phyloP scores from a whole-genome alignment of 2,113 vertebrate species.

The Sylvilagus bachmani region DNA sequence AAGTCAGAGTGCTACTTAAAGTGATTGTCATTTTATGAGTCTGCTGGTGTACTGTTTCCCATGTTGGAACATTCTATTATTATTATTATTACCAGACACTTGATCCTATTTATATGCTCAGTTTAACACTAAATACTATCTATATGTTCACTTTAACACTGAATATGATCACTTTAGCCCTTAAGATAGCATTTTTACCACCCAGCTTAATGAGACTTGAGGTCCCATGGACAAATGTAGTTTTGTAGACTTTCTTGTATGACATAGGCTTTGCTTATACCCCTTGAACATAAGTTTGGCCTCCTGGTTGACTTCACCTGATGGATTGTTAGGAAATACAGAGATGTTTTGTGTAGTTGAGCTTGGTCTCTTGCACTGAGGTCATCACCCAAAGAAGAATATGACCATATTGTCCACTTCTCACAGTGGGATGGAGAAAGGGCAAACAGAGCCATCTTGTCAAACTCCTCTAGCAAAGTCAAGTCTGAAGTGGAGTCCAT shows the following conservation, averaged over 20 bases:
- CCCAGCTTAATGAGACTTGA: too few species aligned
- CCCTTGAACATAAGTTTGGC: background rate
- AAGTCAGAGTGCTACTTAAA: too few species aligned
- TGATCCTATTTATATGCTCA: too few species aligned
- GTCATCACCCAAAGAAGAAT: background rate
- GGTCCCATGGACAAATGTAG: background rate
- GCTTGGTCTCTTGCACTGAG: background rate
- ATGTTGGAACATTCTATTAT: too few species aligned
- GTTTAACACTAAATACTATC: too few species aligned
- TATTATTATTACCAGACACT: too few species aligned
- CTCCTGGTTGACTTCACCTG: background rate
- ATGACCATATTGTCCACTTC: background rate
- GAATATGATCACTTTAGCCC: too few species aligned
- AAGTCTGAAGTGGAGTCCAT: background rate
- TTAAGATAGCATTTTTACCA: too few species aligned
- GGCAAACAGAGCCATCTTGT: background rate
- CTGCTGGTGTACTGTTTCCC: too few species aligned
- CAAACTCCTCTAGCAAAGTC: background rate
- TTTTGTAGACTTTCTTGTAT: background rate
- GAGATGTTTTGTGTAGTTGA: background rate
- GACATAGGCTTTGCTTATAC: background rate
- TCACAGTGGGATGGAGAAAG: background rate
- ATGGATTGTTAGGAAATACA: background rate
- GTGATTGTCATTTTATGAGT: too few species aligned
- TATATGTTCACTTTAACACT: too few species aligned